These are phyloP conservation scores for Hesperophylax magnus DNA, from an alignment of 1,140 invertebrate species.

Conservation along the genomic window DNA sequence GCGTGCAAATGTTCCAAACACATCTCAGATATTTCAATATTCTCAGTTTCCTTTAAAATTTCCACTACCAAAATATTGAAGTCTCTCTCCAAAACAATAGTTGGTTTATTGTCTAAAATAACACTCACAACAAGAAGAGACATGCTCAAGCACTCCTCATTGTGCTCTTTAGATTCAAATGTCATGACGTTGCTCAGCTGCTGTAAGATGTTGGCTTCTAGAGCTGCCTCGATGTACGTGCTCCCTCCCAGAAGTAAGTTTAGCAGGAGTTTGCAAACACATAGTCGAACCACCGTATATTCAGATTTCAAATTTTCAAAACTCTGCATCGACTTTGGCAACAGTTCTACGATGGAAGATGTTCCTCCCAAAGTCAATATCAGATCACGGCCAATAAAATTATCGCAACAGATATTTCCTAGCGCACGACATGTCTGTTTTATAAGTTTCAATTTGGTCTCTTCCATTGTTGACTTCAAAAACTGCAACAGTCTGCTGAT, in stretches of 20 bases:
- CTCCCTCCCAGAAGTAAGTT: conserved; percentile 86
- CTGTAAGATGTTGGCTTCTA: conserved; percentile 79
- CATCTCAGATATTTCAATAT: conserved; percentile 79
- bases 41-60: conserved; percentile 74
- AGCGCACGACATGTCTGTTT: conserved; percentile 85
- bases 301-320: conserved; percentile 30
- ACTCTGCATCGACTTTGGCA: conserved; percentile 60
- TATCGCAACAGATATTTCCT: conserved; percentile 91
- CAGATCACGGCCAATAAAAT: conserved; percentile 78
- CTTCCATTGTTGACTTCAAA: conserved; percentile 63
- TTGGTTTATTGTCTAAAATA: conserved; percentile 78
- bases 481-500: conserved; percentile 73
- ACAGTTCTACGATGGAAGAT: conserved; percentile 66
- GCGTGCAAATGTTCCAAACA: conserved; percentile 82
- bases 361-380: conserved; percentile 76
- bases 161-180: conserved; percentile 62
- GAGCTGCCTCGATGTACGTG: conserved; percentile 75
- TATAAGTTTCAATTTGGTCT: conserved; percentile 70
- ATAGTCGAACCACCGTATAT: conserved; percentile 60
- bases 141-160: conserved; percentile 71
- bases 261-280: conserved; percentile 75
- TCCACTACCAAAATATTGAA: conserved; percentile 74
- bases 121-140: conserved; percentile 81
- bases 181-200: conserved; percentile 69
- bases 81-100: conserved; percentile 71